Evolutionary conservation across 2,113 vertebrate genomes (phyloP), one percentile per base, ranked within the genome.

Genomic region (Nerophis ophidion): DNA sequence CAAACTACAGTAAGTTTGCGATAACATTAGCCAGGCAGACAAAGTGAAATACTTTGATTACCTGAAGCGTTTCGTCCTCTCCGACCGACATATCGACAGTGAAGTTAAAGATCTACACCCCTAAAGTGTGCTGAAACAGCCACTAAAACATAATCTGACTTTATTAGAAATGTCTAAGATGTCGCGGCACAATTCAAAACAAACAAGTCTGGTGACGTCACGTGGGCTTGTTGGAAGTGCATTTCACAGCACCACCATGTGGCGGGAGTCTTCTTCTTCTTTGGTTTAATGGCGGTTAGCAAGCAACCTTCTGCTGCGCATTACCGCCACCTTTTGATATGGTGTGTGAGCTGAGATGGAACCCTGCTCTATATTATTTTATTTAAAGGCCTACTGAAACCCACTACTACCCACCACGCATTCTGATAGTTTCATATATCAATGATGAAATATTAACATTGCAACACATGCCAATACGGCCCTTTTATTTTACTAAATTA

Each of bases 31-130:
- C 26, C 7, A 16, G 0, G 1, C 19, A 51, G 13, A 51, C 2
- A 34, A 16, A 52, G 50, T 34, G 2, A 52, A 8, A 26, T 10
- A 11, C 10, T 13, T 8, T n/a, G 45, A 53, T 57, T n/a, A 86
- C 86, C 84, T 78, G 81, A 0, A 47, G 61, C 4, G 53, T 63
- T 48, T 84, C 83, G 5, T 84, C 82, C 59, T 51, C 34, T 15
- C 79, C 75, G 0, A 8, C 53, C 0, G 85, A 75, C 85, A 87
- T 87, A 80, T 67, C 74, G 61, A 26, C 26, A 26, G 16, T 12
- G 16, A 16, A 3, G 5, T 38, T n/a, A 17, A 17, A 19, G 8
- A 9, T 19, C 19, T 4, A 35, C 15, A 1, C 10, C 10, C 7
- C 5, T 48, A 33, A 10, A 46, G 10, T 26, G 13, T 6, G 17